phyloP scores from a whole-genome alignment of 2,797 vertebrate species.

The Threskiornis aethiopicus region DNA sequence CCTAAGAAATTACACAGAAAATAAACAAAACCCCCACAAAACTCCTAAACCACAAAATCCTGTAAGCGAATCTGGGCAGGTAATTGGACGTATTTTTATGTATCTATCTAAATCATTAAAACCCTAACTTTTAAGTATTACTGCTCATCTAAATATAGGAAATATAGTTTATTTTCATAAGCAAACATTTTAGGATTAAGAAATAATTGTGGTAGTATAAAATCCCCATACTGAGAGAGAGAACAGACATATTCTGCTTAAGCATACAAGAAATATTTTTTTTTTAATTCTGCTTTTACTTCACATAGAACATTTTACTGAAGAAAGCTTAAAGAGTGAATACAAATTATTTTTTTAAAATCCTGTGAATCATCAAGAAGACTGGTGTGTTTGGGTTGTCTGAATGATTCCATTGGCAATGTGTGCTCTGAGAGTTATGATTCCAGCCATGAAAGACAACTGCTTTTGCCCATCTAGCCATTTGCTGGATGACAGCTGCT shows the following conservation, averaged over 20 bases:
- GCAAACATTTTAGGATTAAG: neutral
- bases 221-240: neutral
- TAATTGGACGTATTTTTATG: neutral
- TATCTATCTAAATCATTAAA: neutral
- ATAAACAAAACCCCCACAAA: neutral
- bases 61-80: neutral
- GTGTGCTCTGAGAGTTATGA: neutral
- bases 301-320: neutral
- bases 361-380: neutral
- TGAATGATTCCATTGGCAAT: neutral
- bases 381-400: neutral
- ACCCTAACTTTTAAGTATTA: neutral
- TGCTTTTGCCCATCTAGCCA: neutral
- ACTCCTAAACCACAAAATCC: neutral
- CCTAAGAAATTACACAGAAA: neutral
- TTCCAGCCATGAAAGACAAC: neutral
- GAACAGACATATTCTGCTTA: neutral
- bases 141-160: neutral
- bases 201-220: neutral
- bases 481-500: neutral
- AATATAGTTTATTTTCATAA: neutral
- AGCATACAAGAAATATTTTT: rapidly evolving
- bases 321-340: neutral
- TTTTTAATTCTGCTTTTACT: neutral
- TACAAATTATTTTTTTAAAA: neutral